A percentile compares a stretch with the other conserved stretches of the same genome.
Evolutionary conservation across 2,888 invertebrate species (phyloP).

Genomic region (Rhagonycha lutea): DNA sequence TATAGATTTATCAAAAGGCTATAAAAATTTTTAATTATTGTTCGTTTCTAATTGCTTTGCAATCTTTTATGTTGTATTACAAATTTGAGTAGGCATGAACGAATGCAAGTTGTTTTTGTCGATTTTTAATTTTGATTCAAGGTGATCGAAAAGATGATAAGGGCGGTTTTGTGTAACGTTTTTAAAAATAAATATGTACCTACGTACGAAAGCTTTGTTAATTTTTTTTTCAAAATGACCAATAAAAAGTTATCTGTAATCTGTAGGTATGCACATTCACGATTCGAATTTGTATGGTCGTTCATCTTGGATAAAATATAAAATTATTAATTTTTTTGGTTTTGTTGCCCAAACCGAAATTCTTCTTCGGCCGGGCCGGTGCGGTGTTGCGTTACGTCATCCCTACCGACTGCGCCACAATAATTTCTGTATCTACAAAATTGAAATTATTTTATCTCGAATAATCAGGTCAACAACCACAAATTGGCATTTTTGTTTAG

Average conservation of each 20-base stretch:
- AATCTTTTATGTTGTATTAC: neutral
- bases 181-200: neutral
- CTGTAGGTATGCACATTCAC: neutral
- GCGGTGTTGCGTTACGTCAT: too few relatives aligned
- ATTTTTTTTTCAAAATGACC: neutral
- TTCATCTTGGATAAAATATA: neutral
- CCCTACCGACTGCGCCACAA: neutral
- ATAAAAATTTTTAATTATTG: neutral
- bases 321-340: neutral
- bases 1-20: conserved; percentile 1
- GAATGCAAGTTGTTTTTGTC: neutral
- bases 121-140: neutral
- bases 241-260: neutral
- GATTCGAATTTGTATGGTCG: neutral
- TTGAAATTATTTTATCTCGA: neutral
- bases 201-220: neutral
- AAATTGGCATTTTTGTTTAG: neutral
- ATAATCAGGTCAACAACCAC: neutral
- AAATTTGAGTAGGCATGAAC: neutral
- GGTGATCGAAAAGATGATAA: neutral
- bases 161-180: neutral
- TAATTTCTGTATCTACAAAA: neutral
- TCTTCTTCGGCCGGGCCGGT: neutral
- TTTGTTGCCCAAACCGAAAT: neutral
- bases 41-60: neutral